Percentiles rank a stretch among this genome's conserved stretches.
Evolutionary conservation across 2,113 vertebrate genomes (phyloP).

Genomic region (Psittacus erithacus): DNA sequence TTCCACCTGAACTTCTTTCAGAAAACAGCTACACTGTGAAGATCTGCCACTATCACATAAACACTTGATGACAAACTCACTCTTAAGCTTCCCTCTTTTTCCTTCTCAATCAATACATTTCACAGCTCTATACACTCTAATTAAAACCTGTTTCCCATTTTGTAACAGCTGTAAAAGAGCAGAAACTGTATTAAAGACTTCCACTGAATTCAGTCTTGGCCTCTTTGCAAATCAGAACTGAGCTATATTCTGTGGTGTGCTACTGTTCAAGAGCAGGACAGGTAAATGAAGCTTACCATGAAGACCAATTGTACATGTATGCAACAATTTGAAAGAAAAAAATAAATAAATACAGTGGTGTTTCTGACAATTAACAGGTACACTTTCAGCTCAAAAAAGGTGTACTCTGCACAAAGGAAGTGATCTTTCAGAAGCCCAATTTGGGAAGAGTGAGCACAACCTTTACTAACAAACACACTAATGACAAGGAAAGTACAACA

Average conservation of each 20-base stretch:
- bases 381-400: not conserved
- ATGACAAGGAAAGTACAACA: fast-evolving
- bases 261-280: not conserved
- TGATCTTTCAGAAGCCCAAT: fast-evolving
- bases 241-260: not conserved
- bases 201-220: not conserved
- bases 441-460: not conserved
- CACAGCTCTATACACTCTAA: not conserved
- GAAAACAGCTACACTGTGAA: not conserved
- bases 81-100: not conserved
- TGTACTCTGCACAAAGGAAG: fast-evolving
- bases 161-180: not conserved
- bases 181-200: not conserved
- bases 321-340: not conserved
- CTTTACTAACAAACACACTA: not conserved
- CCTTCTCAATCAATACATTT: not conserved
- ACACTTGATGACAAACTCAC: not conserved
- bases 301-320: not conserved
- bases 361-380: not conserved
- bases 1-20: not conserved
- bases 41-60: not conserved
- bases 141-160: not conserved
- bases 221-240: not conserved
- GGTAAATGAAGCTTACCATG: fast-evolving
- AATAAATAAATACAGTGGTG: not conserved